Percentiles rank a stretch among this genome's conserved stretches.
phyloP scores from a whole-genome alignment of 2,888 invertebrate species.

The Torymus tubicola region DNA sequence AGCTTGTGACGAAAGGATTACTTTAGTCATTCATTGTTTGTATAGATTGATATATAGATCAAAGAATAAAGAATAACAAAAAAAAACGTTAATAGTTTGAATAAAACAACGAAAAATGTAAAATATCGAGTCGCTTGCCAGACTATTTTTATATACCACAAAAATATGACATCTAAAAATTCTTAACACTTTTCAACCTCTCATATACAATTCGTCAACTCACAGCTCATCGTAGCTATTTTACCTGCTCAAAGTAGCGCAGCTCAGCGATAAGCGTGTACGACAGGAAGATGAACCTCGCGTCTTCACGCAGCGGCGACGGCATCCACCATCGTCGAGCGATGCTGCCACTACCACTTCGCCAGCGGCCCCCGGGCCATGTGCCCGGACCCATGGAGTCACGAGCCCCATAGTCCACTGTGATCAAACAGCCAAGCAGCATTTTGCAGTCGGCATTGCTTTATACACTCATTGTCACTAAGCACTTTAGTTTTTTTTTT shows the following conservation, averaged over 20 bases:
- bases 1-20: too few relatives aligned
- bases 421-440: slow-evolving; percentile 65
- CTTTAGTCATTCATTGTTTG: too few relatives aligned
- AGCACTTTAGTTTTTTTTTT: too few relatives aligned
- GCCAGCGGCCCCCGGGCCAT: slow-evolving; percentile 72
- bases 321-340: slow-evolving; percentile 63
- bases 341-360: slow-evolving; percentile 37
- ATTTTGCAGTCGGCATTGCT: slow-evolving; percentile 9
- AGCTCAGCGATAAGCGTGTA: slow-evolving; percentile 81
- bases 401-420: slow-evolving; percentile 71
- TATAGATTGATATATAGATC: too few relatives aligned
- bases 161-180: too few relatives aligned
- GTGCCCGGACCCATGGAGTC: slow-evolving; percentile 70
- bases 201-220: background rate
- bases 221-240: background rate
- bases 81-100: too few relatives aligned
- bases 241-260: slow-evolving; percentile 83
- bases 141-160: too few relatives aligned
- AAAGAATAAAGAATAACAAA: too few relatives aligned
- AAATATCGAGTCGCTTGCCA: too few relatives aligned
- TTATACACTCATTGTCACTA: too few relatives aligned
- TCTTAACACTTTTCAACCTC: too few relatives aligned
- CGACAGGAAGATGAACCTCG: slow-evolving; percentile 82
- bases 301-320: slow-evolving; percentile 79
- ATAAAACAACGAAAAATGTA: too few relatives aligned